A percentile compares a stretch with the other conserved stretches of the same genome.
Evolutionary conservation across 2,888 invertebrate genomes (phyloP).

Genomic region (Pristionchus arcanus): DNA sequence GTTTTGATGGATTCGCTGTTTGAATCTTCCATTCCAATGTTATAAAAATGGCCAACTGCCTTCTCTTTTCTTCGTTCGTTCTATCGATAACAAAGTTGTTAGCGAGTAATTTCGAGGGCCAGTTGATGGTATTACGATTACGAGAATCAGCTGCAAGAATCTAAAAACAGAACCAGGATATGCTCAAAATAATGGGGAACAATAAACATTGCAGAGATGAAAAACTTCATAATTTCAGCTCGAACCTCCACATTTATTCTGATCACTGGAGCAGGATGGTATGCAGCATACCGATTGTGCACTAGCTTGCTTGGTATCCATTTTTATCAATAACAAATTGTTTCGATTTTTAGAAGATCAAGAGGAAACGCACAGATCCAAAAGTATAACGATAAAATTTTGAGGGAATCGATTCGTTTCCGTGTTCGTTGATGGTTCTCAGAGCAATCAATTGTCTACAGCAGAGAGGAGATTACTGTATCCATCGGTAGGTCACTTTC

Average conservation of each 20-base stretch:
- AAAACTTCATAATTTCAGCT: slow-evolving; percentile 72
- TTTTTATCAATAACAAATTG: not conserved
- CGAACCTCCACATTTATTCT: slow-evolving; percentile 76
- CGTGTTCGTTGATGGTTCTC: slow-evolving; percentile 72
- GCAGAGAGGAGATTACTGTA: slow-evolving; percentile 74
- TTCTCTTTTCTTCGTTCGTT: not conserved
- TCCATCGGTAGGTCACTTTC: slow-evolving; percentile 55
- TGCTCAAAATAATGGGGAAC: not conserved
- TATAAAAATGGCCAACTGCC: slow-evolving; percentile 33
- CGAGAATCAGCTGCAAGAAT: not conserved
- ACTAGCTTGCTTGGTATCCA: slow-evolving; percentile 64
- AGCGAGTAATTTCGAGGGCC: not conserved
- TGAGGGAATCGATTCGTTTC: slow-evolving; percentile 67
- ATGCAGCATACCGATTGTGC: slow-evolving; percentile 76
- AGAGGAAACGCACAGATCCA: not conserved
- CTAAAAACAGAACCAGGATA: not conserved
- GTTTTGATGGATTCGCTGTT: not conserved
- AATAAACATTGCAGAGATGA: not conserved
- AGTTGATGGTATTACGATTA: not conserved
- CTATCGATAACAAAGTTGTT: slow-evolving; percentile 42
- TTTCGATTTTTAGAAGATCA: not conserved
- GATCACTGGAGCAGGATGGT: slow-evolving; percentile 78
- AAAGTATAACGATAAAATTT: slow-evolving; percentile 41
- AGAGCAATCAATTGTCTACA: slow-evolving; percentile 68
- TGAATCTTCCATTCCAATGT: not conserved